Evolutionary conservation across 1,140 invertebrate genomes (phyloP), one percentile per base, ranked within the genome.

Genomic region (Cecropterus lyciades): DNA sequence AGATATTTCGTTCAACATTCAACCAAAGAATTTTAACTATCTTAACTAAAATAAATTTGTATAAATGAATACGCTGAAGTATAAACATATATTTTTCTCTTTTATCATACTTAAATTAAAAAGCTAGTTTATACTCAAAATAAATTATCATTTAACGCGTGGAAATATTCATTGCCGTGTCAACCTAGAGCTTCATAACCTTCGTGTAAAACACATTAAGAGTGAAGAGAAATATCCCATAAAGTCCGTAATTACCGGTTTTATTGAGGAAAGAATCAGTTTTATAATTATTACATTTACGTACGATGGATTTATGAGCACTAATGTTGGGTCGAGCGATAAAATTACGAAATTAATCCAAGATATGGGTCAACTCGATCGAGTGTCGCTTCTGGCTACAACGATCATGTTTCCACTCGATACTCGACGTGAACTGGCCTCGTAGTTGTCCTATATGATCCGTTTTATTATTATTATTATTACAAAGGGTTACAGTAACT

Each of bases 241-340:
- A 56, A 56, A 56, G 42, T 56, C 40, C 14, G 17, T 56, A 56
- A 56, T 56, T 37, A 43, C 16, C 6, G 17, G 17, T 42, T 56
- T 56, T 56, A 56, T 56, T 43, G 43, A 49, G 24, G 24, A 60
- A 30, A 33, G 24, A 48, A 60, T 48, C 45, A 37, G 27, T 30
- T 48, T 60, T 60, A 62, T 62, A 62, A 62, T 62, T 49, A 62
- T 51, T 49, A 49, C 43, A 43, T 37, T 62, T 62, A 46, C 24
- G 33, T 51, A 17, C 45, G 43, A 49, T 48, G 27, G 30, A 62
- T 62, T 62, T 62, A 62, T 51, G 59, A 33, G 45, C 27, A 51
- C n/a, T 62, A 62, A 62, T 62, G 59, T 62, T 40, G 59, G 59
- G 46, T 49, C 15, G 46, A 8, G 46, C 46, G 4, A 40, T 62